Evolutionary conservation across 2,113 vertebrate species (phyloP).

Genomic region (Pipa parva): DNA sequence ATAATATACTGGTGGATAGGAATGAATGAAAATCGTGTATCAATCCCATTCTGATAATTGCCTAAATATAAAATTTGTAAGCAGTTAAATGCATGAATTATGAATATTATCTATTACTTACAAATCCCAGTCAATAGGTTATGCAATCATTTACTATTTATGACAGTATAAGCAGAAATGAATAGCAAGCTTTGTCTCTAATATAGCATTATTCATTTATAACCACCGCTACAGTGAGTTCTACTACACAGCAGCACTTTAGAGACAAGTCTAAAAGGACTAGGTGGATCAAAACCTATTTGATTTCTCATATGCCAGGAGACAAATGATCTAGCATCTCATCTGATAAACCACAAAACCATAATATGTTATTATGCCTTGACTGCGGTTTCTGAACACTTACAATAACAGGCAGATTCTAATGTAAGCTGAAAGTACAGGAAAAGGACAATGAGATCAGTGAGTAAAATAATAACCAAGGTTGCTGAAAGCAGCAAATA

Average conservation of each 20-base stretch:
- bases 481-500: background rate
- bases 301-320: slow-evolving; percentile 6
- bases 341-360: slow-evolving; percentile 21
- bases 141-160: too few relatives aligned
- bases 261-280: background rate
- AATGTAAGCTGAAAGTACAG: background rate
- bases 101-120: too few relatives aligned
- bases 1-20: too few relatives aligned
- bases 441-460: slow-evolving; percentile 20
- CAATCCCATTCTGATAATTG: too few relatives aligned
- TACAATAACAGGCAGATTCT: slow-evolving; percentile 13
- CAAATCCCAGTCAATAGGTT: too few relatives aligned
- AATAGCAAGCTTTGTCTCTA: too few relatives aligned
- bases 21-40: too few relatives aligned
- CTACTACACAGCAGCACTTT: background rate
- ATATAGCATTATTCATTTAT: too few relatives aligned
- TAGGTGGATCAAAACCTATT: background rate
- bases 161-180: too few relatives aligned
- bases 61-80: too few relatives aligned
- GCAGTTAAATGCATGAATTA: too few relatives aligned
- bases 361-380: slow-evolving; percentile 15
- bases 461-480: slow-evolving; percentile 33
- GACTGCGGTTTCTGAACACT: slow-evolving; percentile 3
- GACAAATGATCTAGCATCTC: slow-evolving; percentile 24
- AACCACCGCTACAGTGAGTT: background rate